phyloP scores from a whole-genome alignment of 2,888 invertebrate genomes.

The Actias luna region DNA sequence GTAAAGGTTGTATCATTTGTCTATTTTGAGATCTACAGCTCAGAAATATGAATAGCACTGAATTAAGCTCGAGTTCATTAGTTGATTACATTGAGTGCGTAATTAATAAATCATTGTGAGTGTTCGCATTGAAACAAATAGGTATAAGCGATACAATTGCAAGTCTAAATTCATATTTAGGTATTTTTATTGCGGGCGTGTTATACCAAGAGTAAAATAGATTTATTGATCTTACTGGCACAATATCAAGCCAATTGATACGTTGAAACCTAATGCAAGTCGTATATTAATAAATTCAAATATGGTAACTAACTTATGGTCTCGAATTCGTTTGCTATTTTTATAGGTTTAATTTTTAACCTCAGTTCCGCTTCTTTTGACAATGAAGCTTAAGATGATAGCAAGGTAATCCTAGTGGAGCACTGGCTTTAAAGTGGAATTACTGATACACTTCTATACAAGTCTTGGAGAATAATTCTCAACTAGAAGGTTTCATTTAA shows the following conservation, averaged over 20 bases:
- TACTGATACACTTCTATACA: no score
- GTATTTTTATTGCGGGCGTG: background rate
- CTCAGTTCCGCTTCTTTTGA: no score
- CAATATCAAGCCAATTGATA: slow-evolving; percentile 14
- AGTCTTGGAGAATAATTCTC: no score
- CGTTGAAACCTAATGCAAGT: background rate
- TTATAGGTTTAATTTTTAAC: no score
- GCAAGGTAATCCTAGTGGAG: no score
- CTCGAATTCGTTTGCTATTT: background rate
- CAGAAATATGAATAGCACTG: no score
- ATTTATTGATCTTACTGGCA: slow-evolving; percentile 13
- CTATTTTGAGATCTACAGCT: no score
- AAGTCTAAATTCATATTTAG: background rate
- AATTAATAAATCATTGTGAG: background rate
- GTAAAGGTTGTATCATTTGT: background rate
- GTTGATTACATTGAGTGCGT: background rate
- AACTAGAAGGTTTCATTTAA: no score
- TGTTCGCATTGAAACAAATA: no score
- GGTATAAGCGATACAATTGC: background rate
- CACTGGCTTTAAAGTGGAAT: no score
- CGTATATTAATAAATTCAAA: background rate
- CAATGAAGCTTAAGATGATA: no score
- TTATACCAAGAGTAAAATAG: background rate
- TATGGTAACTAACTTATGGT: background rate
- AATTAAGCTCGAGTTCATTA: no score